Percentiles rank a stretch among this genome's conserved stretches.
These are phyloP conservation scores for Taeniopygia guttata DNA, from an alignment of 2,797 vertebrate species.

Conservation along the genomic window DNA sequence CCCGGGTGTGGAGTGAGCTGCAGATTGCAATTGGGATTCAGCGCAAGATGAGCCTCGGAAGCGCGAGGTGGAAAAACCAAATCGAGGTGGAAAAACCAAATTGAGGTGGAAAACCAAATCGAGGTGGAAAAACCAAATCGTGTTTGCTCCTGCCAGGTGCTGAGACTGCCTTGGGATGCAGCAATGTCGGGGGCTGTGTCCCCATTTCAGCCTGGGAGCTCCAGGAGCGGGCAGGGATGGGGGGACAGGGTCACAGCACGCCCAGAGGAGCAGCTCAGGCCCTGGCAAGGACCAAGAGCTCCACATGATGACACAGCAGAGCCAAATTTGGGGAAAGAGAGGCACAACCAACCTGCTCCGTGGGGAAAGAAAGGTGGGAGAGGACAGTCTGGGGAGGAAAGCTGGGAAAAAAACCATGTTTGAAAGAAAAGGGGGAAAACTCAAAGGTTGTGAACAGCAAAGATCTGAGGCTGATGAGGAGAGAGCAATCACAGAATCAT, in stretches of 20 bases:
- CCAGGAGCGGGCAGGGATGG: not conserved
- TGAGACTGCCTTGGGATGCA: not conserved
- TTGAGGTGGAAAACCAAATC: too few relatives aligned
- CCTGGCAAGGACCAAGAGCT: not conserved
- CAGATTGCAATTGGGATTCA: constrained; percentile 61
- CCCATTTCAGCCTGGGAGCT: not conserved
- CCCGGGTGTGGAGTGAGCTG: not conserved
- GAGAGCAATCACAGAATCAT: not conserved
- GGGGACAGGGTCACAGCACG: not conserved
- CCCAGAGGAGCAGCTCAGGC: not conserved
- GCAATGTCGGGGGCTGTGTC: not conserved
- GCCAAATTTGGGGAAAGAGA: not conserved
- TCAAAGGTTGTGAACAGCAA: not conserved
- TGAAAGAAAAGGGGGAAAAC: not conserved
- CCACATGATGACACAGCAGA: not conserved
- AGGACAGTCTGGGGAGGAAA: not conserved
- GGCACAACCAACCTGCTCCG: not conserved
- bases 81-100: too few relatives aligned
- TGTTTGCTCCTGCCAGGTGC: constrained; percentile 17
- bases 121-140: not conserved
- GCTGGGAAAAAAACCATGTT: not conserved
- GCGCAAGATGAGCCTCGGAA: constrained; percentile 32
- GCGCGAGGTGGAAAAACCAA: not conserved
- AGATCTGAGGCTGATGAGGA: not conserved
- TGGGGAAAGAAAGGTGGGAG: not conserved